Conservation (phyloP, 2,797 vertebrate genomes). For the Alosa sapidissima region DNA sequence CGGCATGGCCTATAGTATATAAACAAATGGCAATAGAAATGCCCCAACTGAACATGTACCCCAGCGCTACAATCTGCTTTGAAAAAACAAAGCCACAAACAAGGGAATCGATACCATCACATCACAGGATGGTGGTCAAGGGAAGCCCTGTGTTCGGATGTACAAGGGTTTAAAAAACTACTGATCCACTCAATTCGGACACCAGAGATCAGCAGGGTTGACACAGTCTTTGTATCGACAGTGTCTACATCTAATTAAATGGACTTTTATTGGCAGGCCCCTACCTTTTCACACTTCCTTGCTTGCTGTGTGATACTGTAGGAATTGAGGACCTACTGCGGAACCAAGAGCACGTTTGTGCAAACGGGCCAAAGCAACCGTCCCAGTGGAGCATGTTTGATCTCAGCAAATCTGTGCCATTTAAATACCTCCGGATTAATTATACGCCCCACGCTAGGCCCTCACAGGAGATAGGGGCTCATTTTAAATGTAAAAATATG, state of each 20-base stretch:
- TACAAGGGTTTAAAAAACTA: conserved; percentile 9
- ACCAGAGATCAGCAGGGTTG: background rate
- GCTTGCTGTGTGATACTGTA: conserved; percentile 23
- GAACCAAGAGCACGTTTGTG: conserved; percentile 54
- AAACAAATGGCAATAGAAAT: background rate
- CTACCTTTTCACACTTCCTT: conserved; percentile 30
- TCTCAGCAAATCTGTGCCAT: conserved; percentile 59
- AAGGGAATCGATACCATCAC: background rate
- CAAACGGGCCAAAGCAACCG: conserved; percentile 59
- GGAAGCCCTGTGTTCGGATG: background rate
- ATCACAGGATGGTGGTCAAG: conserved; percentile 5
- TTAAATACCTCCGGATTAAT: conserved; percentile 69
- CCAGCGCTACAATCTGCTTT: background rate
- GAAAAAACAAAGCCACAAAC: background rate
- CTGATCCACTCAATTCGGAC: background rate
- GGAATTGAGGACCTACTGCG: background rate
- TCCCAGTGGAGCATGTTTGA: conserved; percentile 65
- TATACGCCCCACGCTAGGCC: conserved; percentile 36
- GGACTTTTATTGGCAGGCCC: background rate
- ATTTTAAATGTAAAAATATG: conserved; percentile 27
- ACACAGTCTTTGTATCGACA: conserved; percentile 16
- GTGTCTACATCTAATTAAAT: background rate
- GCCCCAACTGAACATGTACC: background rate
- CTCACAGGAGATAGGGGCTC: background rate
- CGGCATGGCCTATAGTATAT: background rate